Percentiles rank a stretch among this genome's conserved stretches.
These are phyloP conservation scores for Neelides folsomi DNA, from an alignment of 2,888 invertebrate genomes.

Conservation along the genomic window DNA sequence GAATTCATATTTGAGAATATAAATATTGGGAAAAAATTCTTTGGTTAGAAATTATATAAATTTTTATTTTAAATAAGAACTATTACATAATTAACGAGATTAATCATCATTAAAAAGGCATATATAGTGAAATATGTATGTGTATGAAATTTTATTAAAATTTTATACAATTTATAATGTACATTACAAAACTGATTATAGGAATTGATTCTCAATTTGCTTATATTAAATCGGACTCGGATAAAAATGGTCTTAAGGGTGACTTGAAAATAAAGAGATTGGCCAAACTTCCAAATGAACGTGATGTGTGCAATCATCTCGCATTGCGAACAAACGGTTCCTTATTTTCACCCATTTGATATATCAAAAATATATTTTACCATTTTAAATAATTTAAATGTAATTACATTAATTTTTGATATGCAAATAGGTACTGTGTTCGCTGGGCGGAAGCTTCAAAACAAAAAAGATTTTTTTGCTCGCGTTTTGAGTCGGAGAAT, in stretches of 20 bases:
- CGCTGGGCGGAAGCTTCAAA: slow-evolving; percentile 47
- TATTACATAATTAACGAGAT: too few species aligned
- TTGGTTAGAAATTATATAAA: slow-evolving; percentile 50
- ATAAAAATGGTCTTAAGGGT: slow-evolving; percentile 48
- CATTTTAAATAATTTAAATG: neutral
- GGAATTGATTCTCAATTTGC: slow-evolving; percentile 62
- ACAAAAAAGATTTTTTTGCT: slow-evolving; percentile 48
- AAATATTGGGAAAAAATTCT: slow-evolving; percentile 57
- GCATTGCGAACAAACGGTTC: slow-evolving; percentile 71
- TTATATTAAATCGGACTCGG: slow-evolving; percentile 64
- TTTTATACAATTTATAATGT: too few species aligned
- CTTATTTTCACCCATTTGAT: neutral
- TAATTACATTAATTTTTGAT: neutral
- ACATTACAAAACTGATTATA: slow-evolving; percentile 36
- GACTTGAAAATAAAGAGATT: slow-evolving; percentile 58
- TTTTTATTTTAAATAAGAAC: too few species aligned
- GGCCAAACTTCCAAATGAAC: slow-evolving; percentile 58
- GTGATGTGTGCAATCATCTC: slow-evolving; percentile 66
- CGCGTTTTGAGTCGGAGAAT: slow-evolving; percentile 54
- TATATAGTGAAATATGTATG: too few species aligned
- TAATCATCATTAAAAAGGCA: too few species aligned
- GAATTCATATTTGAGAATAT: slow-evolving; percentile 63
- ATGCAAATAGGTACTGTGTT: slow-evolving; percentile 47
- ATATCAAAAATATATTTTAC: too few species aligned
- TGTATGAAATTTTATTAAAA: too few species aligned